Evolutionary conservation across 2,113 vertebrate genomes (phyloP).

Genomic region (Toxostoma redivivum): DNA sequence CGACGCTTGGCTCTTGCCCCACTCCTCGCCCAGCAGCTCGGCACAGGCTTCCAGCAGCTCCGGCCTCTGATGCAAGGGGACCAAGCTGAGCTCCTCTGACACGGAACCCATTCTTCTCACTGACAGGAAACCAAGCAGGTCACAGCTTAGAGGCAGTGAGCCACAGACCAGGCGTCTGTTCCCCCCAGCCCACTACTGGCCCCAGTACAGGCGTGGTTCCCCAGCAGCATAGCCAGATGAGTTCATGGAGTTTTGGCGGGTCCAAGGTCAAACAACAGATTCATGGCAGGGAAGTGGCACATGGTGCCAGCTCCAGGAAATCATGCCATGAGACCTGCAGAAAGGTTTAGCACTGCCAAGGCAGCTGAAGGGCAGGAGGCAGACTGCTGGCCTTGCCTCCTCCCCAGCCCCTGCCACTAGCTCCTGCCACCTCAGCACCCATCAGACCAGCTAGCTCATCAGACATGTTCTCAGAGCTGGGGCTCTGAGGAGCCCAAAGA

Average conservation of each 20-base stretch:
- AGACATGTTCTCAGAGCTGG: rapidly evolving
- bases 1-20: constrained; percentile 85
- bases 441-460: neutral
- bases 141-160: neutral
- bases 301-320: neutral
- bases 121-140: constrained; percentile 6
- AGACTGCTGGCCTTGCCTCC: neutral
- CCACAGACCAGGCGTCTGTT: rapidly evolving
- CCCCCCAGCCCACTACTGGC: neutral
- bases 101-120: constrained; percentile 61
- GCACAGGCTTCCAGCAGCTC: constrained; percentile 88
- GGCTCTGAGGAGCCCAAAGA: rapidly evolving
- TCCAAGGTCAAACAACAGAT: neutral
- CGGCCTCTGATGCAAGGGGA: constrained; percentile 86
- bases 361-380: neutral
- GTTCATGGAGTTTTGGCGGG: rapidly evolving
- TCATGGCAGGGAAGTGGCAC: rapidly evolving
- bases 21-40: constrained; percentile 87
- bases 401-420: neutral
- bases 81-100: constrained; percentile 62
- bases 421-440: neutral
- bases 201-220: rapidly evolving
- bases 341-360: neutral
- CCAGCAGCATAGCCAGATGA: rapidly evolving
- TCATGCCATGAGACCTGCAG: neutral